Percentiles rank a stretch among this genome's conserved stretches.
Evolutionary conservation across 2,113 vertebrate species (phyloP).

Genomic region (Calonectris borealis): DNA sequence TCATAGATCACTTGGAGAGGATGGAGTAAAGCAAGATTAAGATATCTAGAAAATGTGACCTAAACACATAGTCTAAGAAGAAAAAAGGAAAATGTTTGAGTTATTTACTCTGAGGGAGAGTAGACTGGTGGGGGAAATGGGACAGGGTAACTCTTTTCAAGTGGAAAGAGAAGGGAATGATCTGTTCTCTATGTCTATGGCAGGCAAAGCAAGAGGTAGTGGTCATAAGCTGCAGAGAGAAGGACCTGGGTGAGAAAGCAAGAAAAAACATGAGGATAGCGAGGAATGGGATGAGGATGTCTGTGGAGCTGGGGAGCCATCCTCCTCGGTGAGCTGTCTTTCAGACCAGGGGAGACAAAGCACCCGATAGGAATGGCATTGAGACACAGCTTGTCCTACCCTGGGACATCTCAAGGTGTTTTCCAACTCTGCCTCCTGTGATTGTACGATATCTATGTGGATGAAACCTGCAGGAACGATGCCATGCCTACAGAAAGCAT

Average conservation of each 20-base stretch:
- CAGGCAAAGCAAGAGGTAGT: neutral
- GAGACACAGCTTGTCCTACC: neutral
- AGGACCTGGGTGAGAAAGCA: neutral
- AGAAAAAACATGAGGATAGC: neutral
- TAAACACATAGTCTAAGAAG: neutral
- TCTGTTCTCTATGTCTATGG: neutral
- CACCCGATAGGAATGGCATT: accelerated
- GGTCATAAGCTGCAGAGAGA: neutral
- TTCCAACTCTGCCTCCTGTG: neutral
- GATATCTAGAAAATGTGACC: neutral
- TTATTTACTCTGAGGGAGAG: neutral
- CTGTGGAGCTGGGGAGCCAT: neutral
- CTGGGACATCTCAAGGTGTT: neutral
- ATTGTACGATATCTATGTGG: neutral
- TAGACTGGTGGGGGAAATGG: neutral
- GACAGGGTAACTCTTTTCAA: neutral
- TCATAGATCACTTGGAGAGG: neutral
- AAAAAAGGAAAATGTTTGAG: neutral
- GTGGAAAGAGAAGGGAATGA: neutral
- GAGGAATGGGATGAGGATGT: neutral
- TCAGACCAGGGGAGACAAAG: neutral
- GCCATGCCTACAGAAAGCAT: neutral
- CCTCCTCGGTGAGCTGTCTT: neutral
- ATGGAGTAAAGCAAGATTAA: neutral
- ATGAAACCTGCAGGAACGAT: neutral